Evolutionary conservation across 2,888 invertebrate species (phyloP), one percentile per base, ranked within the genome.

Genomic region (Punctoribates punctum): DNA sequence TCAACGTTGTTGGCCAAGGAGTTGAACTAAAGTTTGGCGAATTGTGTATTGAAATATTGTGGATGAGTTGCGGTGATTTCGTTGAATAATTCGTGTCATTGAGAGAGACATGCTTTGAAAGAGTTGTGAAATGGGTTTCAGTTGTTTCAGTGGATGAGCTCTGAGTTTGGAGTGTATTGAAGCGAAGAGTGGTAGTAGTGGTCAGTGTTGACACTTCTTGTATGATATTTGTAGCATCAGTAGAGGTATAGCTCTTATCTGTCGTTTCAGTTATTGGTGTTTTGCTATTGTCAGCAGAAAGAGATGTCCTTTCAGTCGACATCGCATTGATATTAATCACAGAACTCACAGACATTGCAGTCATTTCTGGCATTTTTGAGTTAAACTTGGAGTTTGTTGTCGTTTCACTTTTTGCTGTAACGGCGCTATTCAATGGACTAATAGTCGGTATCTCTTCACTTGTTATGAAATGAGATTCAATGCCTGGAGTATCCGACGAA

Each of bases 241-340:
- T 67, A 34, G 38, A 34, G 29, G 67, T 17, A 67, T 67, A 11
- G 38, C 67, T 67, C 9, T 67, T 34, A 34, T 38, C 42, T 20
- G 38, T 38, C n/a, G 29, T 8, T 67, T 13, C n/a, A 38, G 34
- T 67, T 38, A 67, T 38, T 38, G 42, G 38, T 67, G 38, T 67
- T 67, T 67, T 67, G 67, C 67, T 67, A 38, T 34, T 13, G 15
- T 67, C 67, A 38, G 38, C 67, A 38, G 20, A 67, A 67, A 9
- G 4, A 11, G 34, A n/a, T 67, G 17, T 6, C 20, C 67, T 67
- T 34, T 67, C 67, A n/a, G 29, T 67, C 11, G 38, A 38, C 15
- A 42, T n/a, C n/a, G n/a, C 67, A 38, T 38, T 67, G 17, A 67
- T 67, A 67, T 67, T 67, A 67, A 67, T 67, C 67, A 67, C 38